These are phyloP conservation scores for Torymus tubicola DNA, from an alignment of 2,888 invertebrate genomes.

Conservation along the genomic window DNA sequence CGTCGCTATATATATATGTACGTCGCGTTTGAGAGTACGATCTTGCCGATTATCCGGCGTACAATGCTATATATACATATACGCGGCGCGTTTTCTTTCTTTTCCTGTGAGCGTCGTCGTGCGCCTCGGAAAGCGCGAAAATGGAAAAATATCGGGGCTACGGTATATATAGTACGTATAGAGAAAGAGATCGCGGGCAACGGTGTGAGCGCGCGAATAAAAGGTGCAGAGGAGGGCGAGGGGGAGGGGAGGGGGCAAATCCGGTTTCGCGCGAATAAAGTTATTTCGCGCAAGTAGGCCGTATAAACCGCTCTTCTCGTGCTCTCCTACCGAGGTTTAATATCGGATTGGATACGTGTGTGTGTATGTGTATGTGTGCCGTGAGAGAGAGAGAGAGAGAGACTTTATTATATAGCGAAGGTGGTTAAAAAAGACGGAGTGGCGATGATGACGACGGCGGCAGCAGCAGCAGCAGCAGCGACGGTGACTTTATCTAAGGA, in stretches of 20 bases:
- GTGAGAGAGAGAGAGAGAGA: too few relatives aligned
- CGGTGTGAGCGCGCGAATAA: not conserved
- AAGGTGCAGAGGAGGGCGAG: not conserved
- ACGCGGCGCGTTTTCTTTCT: not conserved
- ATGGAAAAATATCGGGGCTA: not conserved
- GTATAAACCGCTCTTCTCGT: not conserved
- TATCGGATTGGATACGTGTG: constrained; percentile 58
- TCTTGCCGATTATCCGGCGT: constrained; percentile 24
- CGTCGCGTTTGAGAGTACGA: not conserved
- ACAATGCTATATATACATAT: not conserved
- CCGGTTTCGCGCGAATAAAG: constrained; percentile 28
- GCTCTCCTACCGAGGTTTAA: constrained; percentile 49
- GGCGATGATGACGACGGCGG: not conserved
- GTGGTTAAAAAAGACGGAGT: not conserved
- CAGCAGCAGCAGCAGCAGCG: too few relatives aligned
- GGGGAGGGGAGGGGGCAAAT: too few relatives aligned
- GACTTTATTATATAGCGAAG: not conserved
- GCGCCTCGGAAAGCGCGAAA: not conserved
- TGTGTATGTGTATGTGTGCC: not conserved
- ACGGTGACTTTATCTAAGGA: constrained; percentile 66
- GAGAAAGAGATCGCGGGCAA: too few relatives aligned
- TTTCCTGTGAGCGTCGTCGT: not conserved
- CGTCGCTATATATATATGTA: not conserved
- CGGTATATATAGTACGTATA: too few relatives aligned
- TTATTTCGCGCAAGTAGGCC: constrained; percentile 37